phyloP scores from a whole-genome alignment of 1,140 invertebrate genomes.

The Drosophila paulistorum region DNA sequence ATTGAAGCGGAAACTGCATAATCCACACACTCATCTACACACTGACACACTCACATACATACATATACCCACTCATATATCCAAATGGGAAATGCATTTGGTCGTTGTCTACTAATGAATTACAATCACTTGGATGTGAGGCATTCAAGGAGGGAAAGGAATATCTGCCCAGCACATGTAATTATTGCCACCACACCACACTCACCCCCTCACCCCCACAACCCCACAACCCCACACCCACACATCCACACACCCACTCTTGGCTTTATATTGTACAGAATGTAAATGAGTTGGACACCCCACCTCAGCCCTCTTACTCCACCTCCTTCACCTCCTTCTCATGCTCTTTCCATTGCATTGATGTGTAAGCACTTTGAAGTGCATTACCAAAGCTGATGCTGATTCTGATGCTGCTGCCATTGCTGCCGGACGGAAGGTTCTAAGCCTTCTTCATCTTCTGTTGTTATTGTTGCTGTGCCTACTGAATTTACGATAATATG shows the following conservation, averaged over 20 bases:
- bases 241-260: slow-evolving; percentile 2
- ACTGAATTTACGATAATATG: slow-evolving; percentile 70
- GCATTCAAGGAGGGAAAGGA: background rate
- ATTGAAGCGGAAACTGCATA: slow-evolving; percentile 78
- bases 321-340: background rate
- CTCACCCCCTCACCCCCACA: background rate
- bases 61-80: slow-evolving; percentile 18
- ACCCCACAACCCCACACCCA: background rate
- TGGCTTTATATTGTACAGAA: slow-evolving; percentile 23
- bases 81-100: slow-evolving; percentile 71
- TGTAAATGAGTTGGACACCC: slow-evolving; percentile 57
- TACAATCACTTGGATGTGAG: slow-evolving; percentile 66
- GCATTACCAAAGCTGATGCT: slow-evolving; percentile 74
- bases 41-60: slow-evolving; percentile 1
- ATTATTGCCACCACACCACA: slow-evolving; percentile 59
- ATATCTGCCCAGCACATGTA: slow-evolving; percentile 58
- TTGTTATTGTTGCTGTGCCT: slow-evolving; percentile 20
- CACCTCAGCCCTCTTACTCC: background rate
- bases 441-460: slow-evolving; percentile 27
- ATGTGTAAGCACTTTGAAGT: slow-evolving; percentile 80
- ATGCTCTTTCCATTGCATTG: slow-evolving; percentile 37
- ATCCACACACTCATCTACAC: slow-evolving; percentile 55
- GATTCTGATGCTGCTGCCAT: slow-evolving; percentile 34
- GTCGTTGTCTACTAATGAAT: slow-evolving; percentile 79
- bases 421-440: slow-evolving; percentile 14